These are phyloP conservation scores for Hedya salicella DNA, from an alignment of 2,888 invertebrate species.

Conservation along the genomic window DNA sequence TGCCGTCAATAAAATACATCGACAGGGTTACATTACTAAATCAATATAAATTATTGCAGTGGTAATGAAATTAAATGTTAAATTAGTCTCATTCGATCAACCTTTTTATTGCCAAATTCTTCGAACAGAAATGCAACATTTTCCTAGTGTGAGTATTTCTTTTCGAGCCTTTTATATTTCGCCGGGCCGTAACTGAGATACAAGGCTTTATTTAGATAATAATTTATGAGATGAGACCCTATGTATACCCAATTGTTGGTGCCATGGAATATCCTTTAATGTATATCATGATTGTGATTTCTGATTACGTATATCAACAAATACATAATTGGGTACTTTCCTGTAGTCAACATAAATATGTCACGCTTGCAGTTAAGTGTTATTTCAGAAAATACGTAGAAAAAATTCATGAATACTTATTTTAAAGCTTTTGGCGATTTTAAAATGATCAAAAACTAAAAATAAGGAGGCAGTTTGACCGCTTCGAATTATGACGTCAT, in stretches of 20 bases:
- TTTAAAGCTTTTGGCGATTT: too few relatives aligned
- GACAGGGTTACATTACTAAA: slow-evolving; percentile 10
- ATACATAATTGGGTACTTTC: too few relatives aligned
- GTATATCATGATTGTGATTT: too few relatives aligned
- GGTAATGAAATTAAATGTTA: slow-evolving; percentile 4
- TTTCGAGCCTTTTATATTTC: slow-evolving; percentile 47
- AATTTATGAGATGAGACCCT: not conserved
- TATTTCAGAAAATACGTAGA: too few relatives aligned
- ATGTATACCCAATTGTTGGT: not conserved
- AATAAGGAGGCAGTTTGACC: too few relatives aligned
- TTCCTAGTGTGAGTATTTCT: slow-evolving; percentile 53
- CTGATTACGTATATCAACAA: too few relatives aligned
- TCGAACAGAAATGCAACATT: slow-evolving; percentile 50
- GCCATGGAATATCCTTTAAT: too few relatives aligned
- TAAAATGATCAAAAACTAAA: too few relatives aligned
- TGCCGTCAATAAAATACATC: not conserved
- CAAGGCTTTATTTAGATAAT: not conserved
- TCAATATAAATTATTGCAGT: slow-evolving; percentile 3
- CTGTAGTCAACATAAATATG: too few relatives aligned
- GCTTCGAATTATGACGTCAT: too few relatives aligned
- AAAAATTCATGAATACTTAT: too few relatives aligned
- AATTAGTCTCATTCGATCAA: slow-evolving; percentile 51
- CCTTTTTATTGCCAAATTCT: slow-evolving; percentile 45
- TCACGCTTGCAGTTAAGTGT: too few relatives aligned
- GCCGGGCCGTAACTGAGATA: slow-evolving; percentile 17